These are phyloP conservation scores for Myxocyprinus asiaticus DNA, from an alignment of 2,113 vertebrate species.

Conservation along the genomic window DNA sequence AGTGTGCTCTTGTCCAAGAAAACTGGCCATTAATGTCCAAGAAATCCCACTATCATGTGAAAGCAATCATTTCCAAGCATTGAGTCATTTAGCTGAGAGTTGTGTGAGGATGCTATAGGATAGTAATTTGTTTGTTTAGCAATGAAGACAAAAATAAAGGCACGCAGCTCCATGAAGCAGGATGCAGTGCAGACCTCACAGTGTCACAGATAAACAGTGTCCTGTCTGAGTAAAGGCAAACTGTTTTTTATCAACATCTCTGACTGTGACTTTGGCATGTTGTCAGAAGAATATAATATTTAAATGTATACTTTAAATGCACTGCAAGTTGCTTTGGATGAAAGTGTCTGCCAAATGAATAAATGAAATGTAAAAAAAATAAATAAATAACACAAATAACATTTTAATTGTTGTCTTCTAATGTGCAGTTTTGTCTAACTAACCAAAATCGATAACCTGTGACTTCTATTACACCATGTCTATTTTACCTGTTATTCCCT, in stretches of 20 bases:
- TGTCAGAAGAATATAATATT: not conserved
- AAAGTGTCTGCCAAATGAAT: too few relatives aligned
- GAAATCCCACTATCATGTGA: slow-evolving; percentile 11
- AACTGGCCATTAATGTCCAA: not conserved
- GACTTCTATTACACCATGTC: not conserved
- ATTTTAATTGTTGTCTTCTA: too few relatives aligned
- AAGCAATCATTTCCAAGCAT: slow-evolving; percentile 13
- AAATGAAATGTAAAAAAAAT: too few relatives aligned
- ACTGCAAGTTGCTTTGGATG: too few relatives aligned
- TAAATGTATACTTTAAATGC: not conserved
- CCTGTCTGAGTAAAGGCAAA: not conserved
- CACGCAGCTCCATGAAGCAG: not conserved
- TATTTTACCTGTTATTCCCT: not conserved
- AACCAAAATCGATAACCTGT: not conserved
- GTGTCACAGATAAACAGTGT: slow-evolving; percentile 36
- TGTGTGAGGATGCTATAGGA: not conserved
- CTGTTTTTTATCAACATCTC: not conserved
- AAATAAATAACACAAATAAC: too few relatives aligned
- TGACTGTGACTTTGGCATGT: not conserved
- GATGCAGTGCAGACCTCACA: not conserved
- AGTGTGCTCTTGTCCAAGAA: not conserved
- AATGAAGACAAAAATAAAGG: not conserved
- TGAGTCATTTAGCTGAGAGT: not conserved
- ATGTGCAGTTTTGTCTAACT: not conserved
- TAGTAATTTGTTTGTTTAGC: not conserved